These are phyloP conservation scores for Drosophila recens DNA, from an alignment of 2,888 invertebrate species.

Conservation along the genomic window DNA sequence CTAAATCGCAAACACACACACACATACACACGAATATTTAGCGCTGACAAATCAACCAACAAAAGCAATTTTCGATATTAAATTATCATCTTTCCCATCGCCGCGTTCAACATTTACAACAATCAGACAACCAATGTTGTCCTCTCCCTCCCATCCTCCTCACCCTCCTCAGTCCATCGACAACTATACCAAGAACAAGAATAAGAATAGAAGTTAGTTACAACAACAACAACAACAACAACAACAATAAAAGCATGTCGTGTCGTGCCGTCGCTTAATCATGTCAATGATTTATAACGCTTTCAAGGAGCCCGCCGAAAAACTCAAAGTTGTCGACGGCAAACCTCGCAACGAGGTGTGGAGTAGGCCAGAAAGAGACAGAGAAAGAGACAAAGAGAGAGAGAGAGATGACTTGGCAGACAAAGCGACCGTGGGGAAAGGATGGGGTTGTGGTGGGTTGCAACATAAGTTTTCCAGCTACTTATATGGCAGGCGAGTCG, in stretches of 20 bases:
- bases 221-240: constrained; percentile 52
- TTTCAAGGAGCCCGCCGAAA: constrained; percentile 75
- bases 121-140: constrained; percentile 7
- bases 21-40: not conserved
- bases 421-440: constrained; percentile 39
- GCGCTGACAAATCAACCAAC: constrained; percentile 63
- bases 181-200: constrained; percentile 22
- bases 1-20: not conserved
- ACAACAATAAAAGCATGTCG: constrained; percentile 71
- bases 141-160: not conserved
- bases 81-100: constrained; percentile 69
- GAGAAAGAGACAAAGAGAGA: not conserved
- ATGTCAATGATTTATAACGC: constrained; percentile 83
- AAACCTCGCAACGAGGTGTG: constrained; percentile 52
- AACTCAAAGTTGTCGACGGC: constrained; percentile 79
- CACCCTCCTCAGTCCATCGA: not conserved
- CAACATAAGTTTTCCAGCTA: constrained; percentile 76
- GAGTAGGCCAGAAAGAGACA: not conserved
- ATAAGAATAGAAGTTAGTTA: constrained; percentile 36
- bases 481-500: constrained; percentile 67
- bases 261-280: constrained; percentile 80
- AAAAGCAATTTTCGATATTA: constrained; percentile 79
- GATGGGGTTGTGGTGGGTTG: constrained; percentile 43
- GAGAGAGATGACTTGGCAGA: constrained; percentile 70
- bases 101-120: constrained; percentile 9